Evolutionary conservation across 1,140 invertebrate species (phyloP).

Genomic region (Zeugodacus cucurbitae): DNA sequence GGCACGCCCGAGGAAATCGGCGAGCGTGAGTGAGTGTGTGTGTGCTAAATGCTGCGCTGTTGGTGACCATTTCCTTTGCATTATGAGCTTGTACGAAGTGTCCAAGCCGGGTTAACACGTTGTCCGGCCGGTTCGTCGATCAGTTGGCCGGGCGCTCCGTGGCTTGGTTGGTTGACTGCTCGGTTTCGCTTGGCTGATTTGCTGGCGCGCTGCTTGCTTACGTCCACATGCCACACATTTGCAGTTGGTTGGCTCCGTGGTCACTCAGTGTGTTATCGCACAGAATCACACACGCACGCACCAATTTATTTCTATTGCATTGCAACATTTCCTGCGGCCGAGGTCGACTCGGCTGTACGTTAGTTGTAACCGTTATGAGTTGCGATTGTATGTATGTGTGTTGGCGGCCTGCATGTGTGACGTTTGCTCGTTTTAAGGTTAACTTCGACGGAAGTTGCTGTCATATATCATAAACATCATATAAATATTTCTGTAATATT

Average conservation of each 20-base stretch:
- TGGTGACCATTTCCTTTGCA: slow-evolving; percentile 18
- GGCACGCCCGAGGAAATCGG: background rate
- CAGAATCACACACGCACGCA: background rate
- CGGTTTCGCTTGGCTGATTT: slow-evolving; percentile 21
- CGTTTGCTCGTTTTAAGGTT: background rate
- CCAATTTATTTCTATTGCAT: slow-evolving; percentile 31
- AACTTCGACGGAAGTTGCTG: slow-evolving; percentile 29
- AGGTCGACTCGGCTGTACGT: no score
- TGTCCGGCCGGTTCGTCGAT: background rate
- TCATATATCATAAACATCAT: slow-evolving; percentile 39
- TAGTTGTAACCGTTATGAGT: background rate
- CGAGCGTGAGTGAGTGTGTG: background rate
- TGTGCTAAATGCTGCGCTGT: background rate
- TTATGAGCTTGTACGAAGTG: background rate
- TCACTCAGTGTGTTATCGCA: slow-evolving; percentile 14
- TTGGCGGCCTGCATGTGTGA: background rate
- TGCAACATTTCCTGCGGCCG: background rate
- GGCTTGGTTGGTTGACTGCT: background rate
- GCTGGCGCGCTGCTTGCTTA: background rate
- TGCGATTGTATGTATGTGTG: background rate
- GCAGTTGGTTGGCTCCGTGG: background rate
- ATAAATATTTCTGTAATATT: slow-evolving; percentile 30
- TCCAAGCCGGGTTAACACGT: background rate
- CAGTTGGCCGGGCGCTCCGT: background rate
- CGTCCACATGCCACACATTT: background rate